Base-by-base conservation (phyloP, 1,140 invertebrate genomes). In the Aphelinus atriplicis region DNA sequence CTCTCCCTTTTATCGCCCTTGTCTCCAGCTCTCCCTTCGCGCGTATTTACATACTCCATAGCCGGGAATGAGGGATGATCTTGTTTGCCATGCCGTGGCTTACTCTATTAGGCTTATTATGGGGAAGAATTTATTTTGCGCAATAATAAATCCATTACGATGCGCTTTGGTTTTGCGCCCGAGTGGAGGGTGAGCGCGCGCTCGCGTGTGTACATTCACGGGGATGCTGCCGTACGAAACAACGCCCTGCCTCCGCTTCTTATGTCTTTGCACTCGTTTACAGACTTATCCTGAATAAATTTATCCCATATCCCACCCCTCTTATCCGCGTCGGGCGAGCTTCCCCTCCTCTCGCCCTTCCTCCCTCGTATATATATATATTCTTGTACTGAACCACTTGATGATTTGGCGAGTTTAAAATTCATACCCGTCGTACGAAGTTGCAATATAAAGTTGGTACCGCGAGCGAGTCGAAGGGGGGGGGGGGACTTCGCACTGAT, bases 71-170 rank as follows among this genome's bases (percentile, higher is more conserved):
- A 86, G 84, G 84, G 86, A 87, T 87, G 84, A 88, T 88, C 85
- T 86, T 88, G 84, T 87, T 87, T 88, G 83, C 84, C 75, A 82
- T 84, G 83, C 85, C 78, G 85, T 80, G 82, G 82, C 26, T 85
- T 84, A 83, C 82, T 85, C 85, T 86, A 86, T 87, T 87, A 86
- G 82, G 84, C 84, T 86, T 82, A 84, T 86, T 87, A 86, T 79
- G 81, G 79, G 81, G 81, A 81, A 80, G 81, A 86, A 88, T 88
- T 88, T 87, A 88, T 87, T 87, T 85, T 84, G 84, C 81, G 81
- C 85, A 85, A 87, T 87, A 87, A 88, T 87, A 88, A 87, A 87
- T 87, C 85, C 84, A 88, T 88, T 88, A 86, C 79, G 78, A 78
- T 75, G 73, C 77, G 78, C 42, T 57, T 53, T 62, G 45, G 43